A percentile compares a stretch with the other conserved stretches of the same genome.
Evolutionary conservation across 2,113 vertebrate genomes (phyloP).

Genomic region (Sylvicapra grimmia): DNA sequence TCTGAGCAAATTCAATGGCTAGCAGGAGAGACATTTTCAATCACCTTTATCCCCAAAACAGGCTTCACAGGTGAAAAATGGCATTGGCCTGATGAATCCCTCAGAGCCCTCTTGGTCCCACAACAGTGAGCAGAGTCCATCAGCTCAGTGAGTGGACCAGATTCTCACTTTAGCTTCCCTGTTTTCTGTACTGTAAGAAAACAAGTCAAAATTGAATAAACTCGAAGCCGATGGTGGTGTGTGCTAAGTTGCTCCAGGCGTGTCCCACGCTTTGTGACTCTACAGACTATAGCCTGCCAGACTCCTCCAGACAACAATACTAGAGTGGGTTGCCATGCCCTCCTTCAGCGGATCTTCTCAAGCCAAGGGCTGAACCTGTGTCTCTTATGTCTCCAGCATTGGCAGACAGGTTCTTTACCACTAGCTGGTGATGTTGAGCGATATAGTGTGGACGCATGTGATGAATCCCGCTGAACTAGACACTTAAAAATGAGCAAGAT

Average conservation of each 20-base stretch:
- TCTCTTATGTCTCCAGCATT: neutral
- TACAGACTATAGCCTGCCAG: neutral
- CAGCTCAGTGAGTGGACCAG: neutral
- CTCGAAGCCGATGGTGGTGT: rapidly evolving
- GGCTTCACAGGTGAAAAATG: too few relatives aligned
- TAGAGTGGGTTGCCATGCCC: neutral
- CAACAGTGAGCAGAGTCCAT: neutral
- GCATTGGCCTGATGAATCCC: rapidly evolving
- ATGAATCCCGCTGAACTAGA: rapidly evolving
- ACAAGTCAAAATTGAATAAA: neutral
- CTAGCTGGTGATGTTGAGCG: neutral
- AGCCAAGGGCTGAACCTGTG: neutral
- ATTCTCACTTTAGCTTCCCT: neutral
- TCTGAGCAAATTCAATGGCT: neutral
- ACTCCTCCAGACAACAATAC: neutral
- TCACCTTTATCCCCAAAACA: neutral
- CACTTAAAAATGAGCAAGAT: rapidly evolving
- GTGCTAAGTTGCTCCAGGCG: rapidly evolving
- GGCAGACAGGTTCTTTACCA: neutral
- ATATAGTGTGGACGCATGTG: rapidly evolving
- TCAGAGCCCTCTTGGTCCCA: neutral
- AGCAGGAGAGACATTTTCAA: rapidly evolving
- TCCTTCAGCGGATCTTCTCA: neutral
- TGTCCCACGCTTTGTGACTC: neutral
- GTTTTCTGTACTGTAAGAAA: neutral